These are phyloP conservation scores for Equus przewalskii DNA, from an alignment of 2,113 vertebrate species.

Conservation along the genomic window DNA sequence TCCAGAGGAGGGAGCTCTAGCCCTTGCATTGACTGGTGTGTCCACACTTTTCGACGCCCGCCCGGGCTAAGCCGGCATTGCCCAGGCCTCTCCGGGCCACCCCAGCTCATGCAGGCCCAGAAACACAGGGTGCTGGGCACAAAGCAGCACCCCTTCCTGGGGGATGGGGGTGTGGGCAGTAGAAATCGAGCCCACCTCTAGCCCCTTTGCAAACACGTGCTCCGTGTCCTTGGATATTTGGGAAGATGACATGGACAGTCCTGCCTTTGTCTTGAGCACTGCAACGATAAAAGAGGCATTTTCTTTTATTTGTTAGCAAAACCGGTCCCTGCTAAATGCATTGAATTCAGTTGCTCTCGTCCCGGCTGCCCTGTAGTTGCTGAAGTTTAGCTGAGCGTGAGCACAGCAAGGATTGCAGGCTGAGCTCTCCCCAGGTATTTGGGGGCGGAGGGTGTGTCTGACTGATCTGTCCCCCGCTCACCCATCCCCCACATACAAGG, in stretches of 20 bases:
- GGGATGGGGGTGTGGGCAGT: fast-evolving
- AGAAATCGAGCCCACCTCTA: not conserved
- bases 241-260: fast-evolving
- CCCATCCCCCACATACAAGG: no score
- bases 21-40: not conserved
- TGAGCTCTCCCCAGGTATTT: not conserved
- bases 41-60: no score
- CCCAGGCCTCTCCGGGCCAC: fast-evolving
- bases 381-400: fast-evolving
- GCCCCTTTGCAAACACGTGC: not conserved
- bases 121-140: not conserved
- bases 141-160: fast-evolving
- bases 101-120: not conserved
- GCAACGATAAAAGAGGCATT: not conserved
- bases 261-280: no score
- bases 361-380: not conserved
- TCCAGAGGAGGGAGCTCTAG: not conserved
- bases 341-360: not conserved
- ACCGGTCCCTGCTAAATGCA: not conserved
- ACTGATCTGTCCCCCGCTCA: not conserved
- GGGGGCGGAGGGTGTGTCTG: not conserved
- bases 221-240: not conserved
- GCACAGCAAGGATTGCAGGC: no score
- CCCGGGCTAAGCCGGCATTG: fast-evolving
- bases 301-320: not conserved